Evolutionary conservation across 2,113 vertebrate genomes (phyloP), one percentile per base, ranked within the genome.

Genomic region (Laticauda laticaudata): DNA sequence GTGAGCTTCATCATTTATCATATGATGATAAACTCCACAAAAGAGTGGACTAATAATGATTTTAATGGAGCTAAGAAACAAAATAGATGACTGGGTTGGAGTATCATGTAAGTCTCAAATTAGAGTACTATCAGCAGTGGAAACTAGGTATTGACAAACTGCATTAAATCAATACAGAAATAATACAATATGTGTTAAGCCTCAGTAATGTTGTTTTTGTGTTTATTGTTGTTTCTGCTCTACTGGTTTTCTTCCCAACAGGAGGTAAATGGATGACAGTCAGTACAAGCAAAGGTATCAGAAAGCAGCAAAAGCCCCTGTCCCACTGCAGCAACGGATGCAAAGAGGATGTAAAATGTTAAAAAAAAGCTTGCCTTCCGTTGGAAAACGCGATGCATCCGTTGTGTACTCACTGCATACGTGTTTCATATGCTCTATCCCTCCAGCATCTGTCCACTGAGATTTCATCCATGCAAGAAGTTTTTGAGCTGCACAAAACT

Each of bases 1-100:
- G 59, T 43, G 45, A 90, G 34, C 39, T 92, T 94, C 90, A 69
- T 95, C 93, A 95, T 97, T 95, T 95, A 93, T 94, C 89, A 95
- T 43, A 93, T 75, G 88, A 34, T 39, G 45, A 94, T 94, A 92
- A 94, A 87, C 86, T 92, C 85, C 59, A 39, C 21, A 92, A 69
- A 89, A 94, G 89, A 94, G 92, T 94, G 95, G 96, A 95, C 96
- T 95, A 94, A 92, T 92, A 93, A 94, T 94, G 90, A 96, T 20
- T 91, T 93, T 59, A 96, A 69, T 81, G 94, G 94, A 91, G 94
- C 93, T 81, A 94, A 96, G 92, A 94, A 96, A 87, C 89, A 92
- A 95, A 97, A 93, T 95, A 94, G 75, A 88, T 92, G 92, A 7
- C 75, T 95, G 93, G 20, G 64, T 91, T 92, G 88, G 91, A 95